These are phyloP conservation scores for Neosilurus mollespiculum DNA, from an alignment of 2,797 vertebrate species.

Conservation along the genomic window DNA sequence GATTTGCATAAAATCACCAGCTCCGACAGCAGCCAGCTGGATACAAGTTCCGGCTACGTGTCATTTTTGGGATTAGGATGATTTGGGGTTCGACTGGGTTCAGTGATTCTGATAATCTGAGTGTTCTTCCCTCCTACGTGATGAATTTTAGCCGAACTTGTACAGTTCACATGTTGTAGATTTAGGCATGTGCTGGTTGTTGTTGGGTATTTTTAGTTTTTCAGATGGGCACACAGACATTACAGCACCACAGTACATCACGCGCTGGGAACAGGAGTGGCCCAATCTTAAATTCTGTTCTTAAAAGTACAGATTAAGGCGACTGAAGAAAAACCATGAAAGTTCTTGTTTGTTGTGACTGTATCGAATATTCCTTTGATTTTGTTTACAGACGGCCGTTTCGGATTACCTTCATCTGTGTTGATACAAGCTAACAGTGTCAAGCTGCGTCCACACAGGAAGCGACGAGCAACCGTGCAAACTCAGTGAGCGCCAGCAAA, in stretches of 20 bases:
- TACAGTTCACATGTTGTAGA: background rate
- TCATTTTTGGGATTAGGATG: background rate
- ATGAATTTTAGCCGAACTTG: background rate
- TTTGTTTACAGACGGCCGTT: background rate
- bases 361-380: background rate
- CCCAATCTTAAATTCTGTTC: no score
- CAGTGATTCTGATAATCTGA: background rate
- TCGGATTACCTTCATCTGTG: background rate
- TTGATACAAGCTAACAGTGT: background rate
- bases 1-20: slow-evolving; percentile 37
- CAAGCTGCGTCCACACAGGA: background rate
- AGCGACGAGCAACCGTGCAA: no score
- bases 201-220: background rate
- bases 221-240: background rate
- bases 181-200: background rate
- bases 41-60: background rate
- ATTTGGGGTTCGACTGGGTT: background rate
- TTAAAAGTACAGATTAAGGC: background rate
- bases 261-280: background rate
- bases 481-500: no score
- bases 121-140: background rate
- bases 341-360: background rate
- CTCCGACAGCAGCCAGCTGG: slow-evolving; percentile 13
- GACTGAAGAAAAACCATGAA: background rate
- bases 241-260: background rate